phyloP scores from a whole-genome alignment of 2,113 vertebrate genomes.

The Ardeotis arabs region DNA sequence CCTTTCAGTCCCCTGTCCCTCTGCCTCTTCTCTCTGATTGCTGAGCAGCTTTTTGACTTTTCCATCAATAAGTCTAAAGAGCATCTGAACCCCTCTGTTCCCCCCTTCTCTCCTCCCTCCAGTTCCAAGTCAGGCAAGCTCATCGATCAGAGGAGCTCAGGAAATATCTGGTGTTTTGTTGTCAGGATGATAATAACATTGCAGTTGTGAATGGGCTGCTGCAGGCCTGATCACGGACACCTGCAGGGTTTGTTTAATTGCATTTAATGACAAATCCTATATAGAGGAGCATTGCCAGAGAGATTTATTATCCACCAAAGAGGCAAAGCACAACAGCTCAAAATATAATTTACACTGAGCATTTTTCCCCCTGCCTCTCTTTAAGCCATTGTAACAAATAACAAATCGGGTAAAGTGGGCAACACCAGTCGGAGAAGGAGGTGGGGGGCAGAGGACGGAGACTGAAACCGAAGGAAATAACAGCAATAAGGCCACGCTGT shows the following conservation, averaged over 20 bases:
- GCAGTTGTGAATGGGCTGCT: conserved; percentile 72
- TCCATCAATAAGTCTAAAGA: conserved; percentile 58
- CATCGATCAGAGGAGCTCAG: conserved; percentile 69
- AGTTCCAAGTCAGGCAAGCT: conserved; percentile 51
- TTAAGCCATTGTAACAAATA: conserved; percentile 63
- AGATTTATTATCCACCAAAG: conserved; percentile 66
- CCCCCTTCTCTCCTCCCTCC: conserved; percentile 26
- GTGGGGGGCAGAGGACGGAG: conserved; percentile 43
- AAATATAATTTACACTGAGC: conserved; percentile 69
- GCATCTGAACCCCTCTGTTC: conserved; percentile 12
- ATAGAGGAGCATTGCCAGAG: conserved; percentile 61
- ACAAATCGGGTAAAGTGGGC: conserved; percentile 60
- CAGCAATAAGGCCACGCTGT: conserved; percentile 63
- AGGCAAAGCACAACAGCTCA: conserved; percentile 71
- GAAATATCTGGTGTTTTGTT: conserved; percentile 72
- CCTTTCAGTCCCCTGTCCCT: neutral
- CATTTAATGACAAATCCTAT: conserved; percentile 75
- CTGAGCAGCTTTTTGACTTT: conserved; percentile 55
- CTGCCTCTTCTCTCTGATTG: conserved; percentile 4
- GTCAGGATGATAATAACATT: conserved; percentile 71
- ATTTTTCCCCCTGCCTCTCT: conserved; percentile 49
- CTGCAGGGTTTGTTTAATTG: conserved; percentile 73
- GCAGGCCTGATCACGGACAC: conserved; percentile 68
- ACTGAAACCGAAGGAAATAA: conserved; percentile 54
- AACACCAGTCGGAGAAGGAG: neutral